phyloP scores from a whole-genome alignment of 2,888 invertebrate species.

The Orthosia incerta region DNA sequence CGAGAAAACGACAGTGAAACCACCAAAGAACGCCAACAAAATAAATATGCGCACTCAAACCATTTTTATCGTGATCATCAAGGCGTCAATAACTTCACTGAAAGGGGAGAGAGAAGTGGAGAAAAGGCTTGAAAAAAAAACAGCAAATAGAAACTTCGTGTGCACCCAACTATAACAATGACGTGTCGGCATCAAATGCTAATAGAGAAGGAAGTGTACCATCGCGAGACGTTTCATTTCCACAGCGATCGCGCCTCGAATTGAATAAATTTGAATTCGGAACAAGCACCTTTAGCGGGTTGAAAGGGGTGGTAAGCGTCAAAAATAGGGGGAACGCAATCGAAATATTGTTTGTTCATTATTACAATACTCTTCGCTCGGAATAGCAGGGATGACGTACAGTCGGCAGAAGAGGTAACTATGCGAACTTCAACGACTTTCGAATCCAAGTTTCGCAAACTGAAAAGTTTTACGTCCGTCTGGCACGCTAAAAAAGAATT shows the following conservation, averaged over 20 bases:
- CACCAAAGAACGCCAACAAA: conserved; percentile 19
- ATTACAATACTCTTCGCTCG: conserved; percentile 48
- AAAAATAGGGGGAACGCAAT: conserved; percentile 62
- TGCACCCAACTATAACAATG: conserved; percentile 71
- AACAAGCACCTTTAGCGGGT: conserved; percentile 65
- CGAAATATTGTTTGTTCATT: conserved; percentile 64
- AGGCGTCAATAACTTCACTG: conserved; percentile 46
- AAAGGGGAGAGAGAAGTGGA: conserved; percentile 28
- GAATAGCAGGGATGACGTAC: conserved; percentile 18
- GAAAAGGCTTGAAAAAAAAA: conserved; percentile 50
- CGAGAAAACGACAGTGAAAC: not conserved
- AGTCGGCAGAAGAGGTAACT: conserved; percentile 11
- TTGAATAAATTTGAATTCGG: conserved; percentile 90
- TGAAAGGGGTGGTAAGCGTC: conserved; percentile 55
- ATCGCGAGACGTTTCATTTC: conserved; percentile 83
- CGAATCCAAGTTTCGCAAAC: not conserved
- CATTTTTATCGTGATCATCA: conserved; percentile 54
- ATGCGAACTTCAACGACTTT: not conserved
- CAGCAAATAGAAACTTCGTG: conserved; percentile 61
- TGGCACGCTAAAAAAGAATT: conserved; percentile 2
- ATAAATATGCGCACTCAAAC: conserved; percentile 36
- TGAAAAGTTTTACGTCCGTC: not conserved
- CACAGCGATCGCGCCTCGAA: conserved; percentile 81
- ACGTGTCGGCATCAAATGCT: conserved; percentile 78
- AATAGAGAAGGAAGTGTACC: conserved; percentile 81